Evolutionary conservation across 1,140 invertebrate genomes (phyloP), one percentile per base, ranked within the genome.

Genomic region (Lepidostoma basale): DNA sequence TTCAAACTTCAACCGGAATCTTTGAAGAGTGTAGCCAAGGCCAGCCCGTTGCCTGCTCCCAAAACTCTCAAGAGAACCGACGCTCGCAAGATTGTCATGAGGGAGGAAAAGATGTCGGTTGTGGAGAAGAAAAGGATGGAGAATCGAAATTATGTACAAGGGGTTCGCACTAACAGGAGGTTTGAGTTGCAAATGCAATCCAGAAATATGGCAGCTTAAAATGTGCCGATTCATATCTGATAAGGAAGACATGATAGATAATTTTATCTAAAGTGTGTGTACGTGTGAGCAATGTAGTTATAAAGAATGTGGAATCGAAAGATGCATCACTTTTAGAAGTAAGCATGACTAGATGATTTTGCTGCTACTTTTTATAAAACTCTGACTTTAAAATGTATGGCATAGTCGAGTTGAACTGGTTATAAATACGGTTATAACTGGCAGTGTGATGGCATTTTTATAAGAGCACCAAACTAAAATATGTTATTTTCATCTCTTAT

Each of bases 161-260:
- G 87, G 2, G 87, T 89, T 0, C 78, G 88, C 10, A 85, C 84
- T 0, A 89, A 89, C 78, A 80, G 87, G 25, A 79, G 88, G n/a
- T 89, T 89, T 69, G 87, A 89, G 60, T 71, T 89, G 25, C 84
- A 88, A 73, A 89, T 89, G 88, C 75, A 79, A 63, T 74, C 81
- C 56, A 76, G 81, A 49, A 79, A 79, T 70, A 62, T 81, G 18
- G 33, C 45, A 20, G 23, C 23, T 58, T 58, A 36, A n/a, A 18
- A 36, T 36, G 14, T 36, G n/a, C n/a, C n/a, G n/a, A n/a, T n/a
- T n/a, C n/a, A n/a, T n/a, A n/a, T 36, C 33, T 36, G 6, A 36
- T 36, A 36, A n/a, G n/a, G n/a, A n/a, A n/a, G n/a, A 36, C 33
- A 6, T 36, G n/a, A 8, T 36, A 36, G n/a, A n/a, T 36, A 36